Evolutionary conservation across 2,113 vertebrate genomes (phyloP).

Genomic region (Crotalus helleri): DNA sequence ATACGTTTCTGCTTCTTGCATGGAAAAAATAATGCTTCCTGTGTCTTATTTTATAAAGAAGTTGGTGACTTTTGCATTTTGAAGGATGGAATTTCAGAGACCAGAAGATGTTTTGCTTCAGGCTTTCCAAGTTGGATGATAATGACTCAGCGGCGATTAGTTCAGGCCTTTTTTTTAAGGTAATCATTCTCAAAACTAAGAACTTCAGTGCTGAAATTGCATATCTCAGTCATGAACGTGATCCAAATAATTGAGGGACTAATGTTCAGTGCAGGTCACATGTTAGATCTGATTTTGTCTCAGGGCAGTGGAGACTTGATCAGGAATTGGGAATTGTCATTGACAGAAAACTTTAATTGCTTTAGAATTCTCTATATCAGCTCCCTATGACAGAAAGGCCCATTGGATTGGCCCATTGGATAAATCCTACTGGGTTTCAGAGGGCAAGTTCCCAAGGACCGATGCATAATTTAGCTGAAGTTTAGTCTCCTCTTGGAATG

Average conservation of each 20-base stretch:
- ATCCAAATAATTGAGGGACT: not conserved
- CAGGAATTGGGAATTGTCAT: not conserved
- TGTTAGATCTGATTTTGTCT: not conserved
- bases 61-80: not conserved
- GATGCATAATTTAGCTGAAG: not conserved
- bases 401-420: not conserved
- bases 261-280: not conserved
- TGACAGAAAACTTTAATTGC: not conserved
- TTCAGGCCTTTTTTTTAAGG: not conserved
- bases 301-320: not conserved
- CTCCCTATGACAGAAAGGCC: not conserved
- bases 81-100: not conserved
- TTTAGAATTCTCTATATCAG: not conserved
- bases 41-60: not conserved
- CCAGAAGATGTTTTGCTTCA: not conserved
- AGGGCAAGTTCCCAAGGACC: not conserved
- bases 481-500: not conserved
- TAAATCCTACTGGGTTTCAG: not conserved
- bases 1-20: not conserved
- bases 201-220: not conserved
- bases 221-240: not conserved
- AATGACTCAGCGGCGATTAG: not conserved
- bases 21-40: not conserved
- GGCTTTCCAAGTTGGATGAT: not conserved
- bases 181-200: not conserved